Evolutionary conservation across 1,140 invertebrate genomes (phyloP).

Genomic region (Pogonus chalceus): DNA sequence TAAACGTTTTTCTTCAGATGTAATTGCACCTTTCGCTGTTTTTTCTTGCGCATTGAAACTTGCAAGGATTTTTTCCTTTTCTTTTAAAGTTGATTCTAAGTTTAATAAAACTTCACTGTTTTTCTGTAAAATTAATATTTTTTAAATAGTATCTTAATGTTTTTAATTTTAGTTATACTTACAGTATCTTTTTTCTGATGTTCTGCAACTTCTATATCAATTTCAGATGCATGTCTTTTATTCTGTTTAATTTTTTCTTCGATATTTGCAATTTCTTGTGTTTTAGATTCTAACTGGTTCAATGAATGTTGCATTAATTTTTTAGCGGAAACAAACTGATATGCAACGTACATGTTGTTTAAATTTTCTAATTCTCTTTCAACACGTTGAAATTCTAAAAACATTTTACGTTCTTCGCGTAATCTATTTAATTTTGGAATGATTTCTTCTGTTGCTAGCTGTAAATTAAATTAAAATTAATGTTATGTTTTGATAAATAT

Average conservation of each 20-base stretch:
- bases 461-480: slow-evolving; percentile 18
- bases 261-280: slow-evolving; percentile 42
- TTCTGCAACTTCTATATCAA: slow-evolving; percentile 9
- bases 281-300: slow-evolving; percentile 41
- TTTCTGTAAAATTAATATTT: slow-evolving; percentile 45
- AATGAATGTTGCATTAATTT: slow-evolving; percentile 42
- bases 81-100: slow-evolving; percentile 54
- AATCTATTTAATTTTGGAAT: slow-evolving; percentile 78
- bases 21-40: slow-evolving; percentile 56
- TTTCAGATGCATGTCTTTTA: slow-evolving; percentile 27
- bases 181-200: not conserved
- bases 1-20: slow-evolving; percentile 57
- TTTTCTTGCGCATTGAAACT: slow-evolving; percentile 56
- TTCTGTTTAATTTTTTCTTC: slow-evolving; percentile 45
- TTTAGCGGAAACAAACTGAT: slow-evolving; percentile 52
- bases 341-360: slow-evolving; percentile 65
- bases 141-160: not conserved
- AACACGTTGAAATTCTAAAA: slow-evolving; percentile 81
- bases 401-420: slow-evolving; percentile 74
- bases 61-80: slow-evolving; percentile 56
- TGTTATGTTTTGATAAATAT: slow-evolving; percentile 6
- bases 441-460: slow-evolving; percentile 83
- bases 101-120: slow-evolving; percentile 52
- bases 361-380: slow-evolving; percentile 80
- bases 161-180: not conserved